These are phyloP conservation scores for Sprattus sprattus DNA, from an alignment of 2,113 vertebrate species.

Conservation along the genomic window DNA sequence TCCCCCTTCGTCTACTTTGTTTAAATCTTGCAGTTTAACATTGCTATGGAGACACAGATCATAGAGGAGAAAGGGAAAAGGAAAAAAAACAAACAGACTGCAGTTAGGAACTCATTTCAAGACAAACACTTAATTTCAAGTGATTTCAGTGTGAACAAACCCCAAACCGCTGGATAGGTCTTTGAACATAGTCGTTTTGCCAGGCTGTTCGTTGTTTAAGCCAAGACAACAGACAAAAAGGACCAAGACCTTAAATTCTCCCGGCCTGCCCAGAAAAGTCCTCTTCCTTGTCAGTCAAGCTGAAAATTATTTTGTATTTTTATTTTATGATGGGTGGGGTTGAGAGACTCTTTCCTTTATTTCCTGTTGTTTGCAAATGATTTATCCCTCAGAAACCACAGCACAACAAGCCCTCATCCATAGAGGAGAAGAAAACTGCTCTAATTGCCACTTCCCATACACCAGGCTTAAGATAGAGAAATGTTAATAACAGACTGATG, in stretches of 20 bases:
- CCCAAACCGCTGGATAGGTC: background rate
- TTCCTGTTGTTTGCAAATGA: constrained; percentile 45
- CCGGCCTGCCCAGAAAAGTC: background rate
- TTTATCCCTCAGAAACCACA: constrained; percentile 52
- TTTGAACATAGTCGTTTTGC: background rate
- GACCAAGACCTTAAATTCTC: constrained; percentile 3
- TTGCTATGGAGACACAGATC: background rate
- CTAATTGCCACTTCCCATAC: constrained; percentile 66
- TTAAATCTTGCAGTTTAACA: background rate
- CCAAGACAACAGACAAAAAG: background rate
- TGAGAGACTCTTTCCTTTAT: constrained; percentile 28
- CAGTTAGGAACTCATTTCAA: background rate
- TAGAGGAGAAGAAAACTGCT: constrained; percentile 64
- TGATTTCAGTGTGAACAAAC: constrained; percentile 8
- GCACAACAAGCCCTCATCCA: constrained; percentile 61
- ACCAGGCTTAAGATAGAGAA: constrained; percentile 59
- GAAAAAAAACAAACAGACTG: background rate
- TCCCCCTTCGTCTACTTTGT: background rate
- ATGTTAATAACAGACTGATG: constrained; percentile 76
- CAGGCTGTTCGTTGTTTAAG: background rate
- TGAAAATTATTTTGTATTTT: constrained; percentile 47
- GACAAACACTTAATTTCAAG: constrained; percentile 1
- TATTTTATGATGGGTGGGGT: constrained; percentile 16
- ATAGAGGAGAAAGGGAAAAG: background rate
- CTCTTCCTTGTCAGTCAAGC: constrained; percentile 46